phyloP scores from a whole-genome alignment of 2,888 invertebrate species.

The Scrobipalpa atriplicella region DNA sequence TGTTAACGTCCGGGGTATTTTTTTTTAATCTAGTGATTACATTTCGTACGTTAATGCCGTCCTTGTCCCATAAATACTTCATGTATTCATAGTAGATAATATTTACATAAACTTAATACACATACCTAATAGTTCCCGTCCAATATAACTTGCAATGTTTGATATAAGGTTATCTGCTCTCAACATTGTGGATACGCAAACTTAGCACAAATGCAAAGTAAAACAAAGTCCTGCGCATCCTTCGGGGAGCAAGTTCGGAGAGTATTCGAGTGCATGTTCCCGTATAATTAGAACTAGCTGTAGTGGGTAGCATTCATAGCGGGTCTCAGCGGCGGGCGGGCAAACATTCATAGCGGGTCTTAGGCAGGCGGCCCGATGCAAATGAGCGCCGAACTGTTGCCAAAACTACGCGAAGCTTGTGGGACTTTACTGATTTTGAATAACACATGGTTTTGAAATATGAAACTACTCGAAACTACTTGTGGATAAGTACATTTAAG shows the following conservation, averaged over 20 bases:
- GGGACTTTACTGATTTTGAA: background rate
- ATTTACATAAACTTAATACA: too few relatives aligned
- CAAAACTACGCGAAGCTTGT: background rate
- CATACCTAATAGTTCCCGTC: background rate
- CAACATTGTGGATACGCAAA: background rate
- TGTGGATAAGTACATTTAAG: too few relatives aligned
- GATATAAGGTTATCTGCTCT: background rate
- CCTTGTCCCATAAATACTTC: too few relatives aligned
- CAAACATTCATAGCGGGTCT: background rate
- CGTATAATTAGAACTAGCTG: conserved; percentile 9
- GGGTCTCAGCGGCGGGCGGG: background rate
- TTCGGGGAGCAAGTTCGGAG: conserved; percentile 1
- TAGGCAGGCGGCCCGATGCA: conserved; percentile 6
- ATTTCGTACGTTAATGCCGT: too few relatives aligned
- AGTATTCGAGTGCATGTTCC: conserved; percentile 11
- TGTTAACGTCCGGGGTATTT: too few relatives aligned
- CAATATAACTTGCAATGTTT: conserved; percentile 2
- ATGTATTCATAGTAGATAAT: too few relatives aligned
- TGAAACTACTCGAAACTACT: too few relatives aligned
- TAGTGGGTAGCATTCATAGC: background rate
- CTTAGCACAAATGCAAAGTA: conserved; percentile 4
- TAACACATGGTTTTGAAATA: too few relatives aligned
- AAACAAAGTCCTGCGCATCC: background rate
- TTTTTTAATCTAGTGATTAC: too few relatives aligned
- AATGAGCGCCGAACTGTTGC: conserved; percentile 7